phyloP scores from a whole-genome alignment of 2,113 vertebrate genomes.

The Trachemys scripta region DNA sequence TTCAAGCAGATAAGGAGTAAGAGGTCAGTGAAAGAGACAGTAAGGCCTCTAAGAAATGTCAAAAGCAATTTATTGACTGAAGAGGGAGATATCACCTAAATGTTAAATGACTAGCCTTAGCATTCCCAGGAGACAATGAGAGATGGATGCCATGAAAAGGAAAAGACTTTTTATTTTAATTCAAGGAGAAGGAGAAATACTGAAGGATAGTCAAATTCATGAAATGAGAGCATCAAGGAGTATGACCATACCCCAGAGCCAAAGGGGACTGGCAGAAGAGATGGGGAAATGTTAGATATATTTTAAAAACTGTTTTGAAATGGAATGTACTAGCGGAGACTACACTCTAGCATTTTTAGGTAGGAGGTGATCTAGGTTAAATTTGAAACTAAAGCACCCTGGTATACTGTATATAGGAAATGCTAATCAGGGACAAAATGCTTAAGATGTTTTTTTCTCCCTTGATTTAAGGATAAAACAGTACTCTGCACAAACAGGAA shows the following conservation, averaged over 20 bases:
- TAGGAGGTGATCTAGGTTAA: neutral
- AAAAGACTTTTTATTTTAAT: neutral
- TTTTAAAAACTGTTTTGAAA: neutral
- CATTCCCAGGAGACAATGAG: neutral
- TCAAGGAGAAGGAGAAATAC: neutral
- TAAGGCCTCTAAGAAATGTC: neutral
- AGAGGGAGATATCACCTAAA: neutral
- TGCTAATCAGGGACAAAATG: neutral
- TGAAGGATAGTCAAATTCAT: neutral
- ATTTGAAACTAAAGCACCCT: neutral
- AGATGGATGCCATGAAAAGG: rapidly evolving
- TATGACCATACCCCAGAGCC: neutral
- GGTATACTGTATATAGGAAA: neutral
- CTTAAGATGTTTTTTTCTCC: neutral
- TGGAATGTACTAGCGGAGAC: neutral
- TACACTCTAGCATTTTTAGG: neutral
- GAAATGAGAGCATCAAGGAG: neutral
- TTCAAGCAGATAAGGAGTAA: neutral
- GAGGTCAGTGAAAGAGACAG: neutral
- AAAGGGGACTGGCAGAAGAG: neutral
- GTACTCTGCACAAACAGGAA: neutral
- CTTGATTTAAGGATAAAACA: neutral
- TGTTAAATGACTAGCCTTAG: neutral
- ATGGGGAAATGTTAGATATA: neutral
- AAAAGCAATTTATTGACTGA: neutral